Percentiles rank a stretch among this genome's conserved stretches.
Conservation (phyloP, 2,888 invertebrate species). For the Agonopterix arenella region DNA sequence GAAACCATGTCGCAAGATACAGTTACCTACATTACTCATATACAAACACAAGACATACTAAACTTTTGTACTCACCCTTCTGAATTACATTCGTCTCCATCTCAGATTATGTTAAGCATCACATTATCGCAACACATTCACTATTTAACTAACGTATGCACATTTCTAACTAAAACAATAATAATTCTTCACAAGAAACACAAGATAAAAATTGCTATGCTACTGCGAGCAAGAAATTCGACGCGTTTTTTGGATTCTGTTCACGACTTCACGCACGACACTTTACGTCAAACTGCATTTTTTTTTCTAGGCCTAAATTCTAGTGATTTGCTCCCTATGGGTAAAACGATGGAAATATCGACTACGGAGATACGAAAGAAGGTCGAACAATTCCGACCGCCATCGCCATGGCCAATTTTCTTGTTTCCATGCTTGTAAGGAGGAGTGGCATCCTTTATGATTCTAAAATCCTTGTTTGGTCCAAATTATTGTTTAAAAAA, state of each 20-base stretch:
- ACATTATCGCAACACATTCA: slow-evolving; percentile 54
- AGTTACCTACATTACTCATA: slow-evolving; percentile 69
- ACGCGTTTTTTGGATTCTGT: background rate
- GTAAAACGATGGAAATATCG: no score
- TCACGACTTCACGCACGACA: no score
- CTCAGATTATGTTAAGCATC: slow-evolving; percentile 45
- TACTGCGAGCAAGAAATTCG: background rate
- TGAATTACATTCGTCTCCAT: slow-evolving; percentile 69
- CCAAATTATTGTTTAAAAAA: no score
- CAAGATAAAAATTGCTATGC: background rate
- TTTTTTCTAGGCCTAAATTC: no score
- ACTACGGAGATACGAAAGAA: no score
- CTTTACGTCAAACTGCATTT: no score
- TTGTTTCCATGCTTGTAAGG: no score
- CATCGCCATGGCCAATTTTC: no score
- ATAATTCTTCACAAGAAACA: background rate
- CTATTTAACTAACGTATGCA: background rate
- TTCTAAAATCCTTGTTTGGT: no score
- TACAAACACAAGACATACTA: slow-evolving; percentile 60
- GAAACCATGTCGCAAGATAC: slow-evolving; percentile 54
- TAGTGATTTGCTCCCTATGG: no score
- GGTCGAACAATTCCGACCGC: no score
- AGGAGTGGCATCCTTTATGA: no score
- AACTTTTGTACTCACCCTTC: slow-evolving; percentile 56
- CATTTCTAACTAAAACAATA: background rate